Evolutionary conservation across 92 coral and sea anemone species (phyloP).

Genomic region (Ricordea florida): DNA sequence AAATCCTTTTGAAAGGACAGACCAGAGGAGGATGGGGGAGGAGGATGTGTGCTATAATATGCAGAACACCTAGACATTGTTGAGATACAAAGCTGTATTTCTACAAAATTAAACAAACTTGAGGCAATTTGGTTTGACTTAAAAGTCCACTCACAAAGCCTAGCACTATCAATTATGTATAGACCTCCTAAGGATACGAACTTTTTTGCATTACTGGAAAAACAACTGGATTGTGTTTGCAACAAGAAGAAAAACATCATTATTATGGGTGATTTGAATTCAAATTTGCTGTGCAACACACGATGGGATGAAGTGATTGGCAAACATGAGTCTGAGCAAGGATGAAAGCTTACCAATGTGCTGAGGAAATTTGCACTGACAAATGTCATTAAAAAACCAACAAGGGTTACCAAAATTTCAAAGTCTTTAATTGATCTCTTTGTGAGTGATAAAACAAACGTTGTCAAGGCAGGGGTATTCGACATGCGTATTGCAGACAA

Average conservation of each 20-base stretch:
- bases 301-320: no score
- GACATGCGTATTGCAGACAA: slow-evolving; percentile 40
- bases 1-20: not conserved
- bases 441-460: slow-evolving; percentile 27
- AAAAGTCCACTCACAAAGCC: not conserved
- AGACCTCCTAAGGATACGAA: not conserved
- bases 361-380: slow-evolving; percentile 12
- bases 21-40: not conserved
- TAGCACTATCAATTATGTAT: not conserved
- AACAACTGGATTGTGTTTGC: slow-evolving; percentile 24
- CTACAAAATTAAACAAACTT: not conserved
- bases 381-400: slow-evolving; percentile 34
- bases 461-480: slow-evolving; percentile 30
- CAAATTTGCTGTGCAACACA: not conserved
- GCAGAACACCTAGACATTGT: not conserved
- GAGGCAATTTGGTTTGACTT: not conserved
- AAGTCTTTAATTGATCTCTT: slow-evolving; percentile 29
- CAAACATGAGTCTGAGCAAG: not conserved
- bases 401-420: slow-evolving; percentile 32
- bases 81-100: not conserved
- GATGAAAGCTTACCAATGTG: not conserved
- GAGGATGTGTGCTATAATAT: not conserved
- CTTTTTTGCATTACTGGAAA: not conserved
- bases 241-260: not conserved
- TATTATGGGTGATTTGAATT: not conserved